Percentiles rank a stretch among this genome's conserved stretches.
Conservation (phyloP, 2,888 invertebrate genomes). For the Oligia fasciuncula region DNA sequence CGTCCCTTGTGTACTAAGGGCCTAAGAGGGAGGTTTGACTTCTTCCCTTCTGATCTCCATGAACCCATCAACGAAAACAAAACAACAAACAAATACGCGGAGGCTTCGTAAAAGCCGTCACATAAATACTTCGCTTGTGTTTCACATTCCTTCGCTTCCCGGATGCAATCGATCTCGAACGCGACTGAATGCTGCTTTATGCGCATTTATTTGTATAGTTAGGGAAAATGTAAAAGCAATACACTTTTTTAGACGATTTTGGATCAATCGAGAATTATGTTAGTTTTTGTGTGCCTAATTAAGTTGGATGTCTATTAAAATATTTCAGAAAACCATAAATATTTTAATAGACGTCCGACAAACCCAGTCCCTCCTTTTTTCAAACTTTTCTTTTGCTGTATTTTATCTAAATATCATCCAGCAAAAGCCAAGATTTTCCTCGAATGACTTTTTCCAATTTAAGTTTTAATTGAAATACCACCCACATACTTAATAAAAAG, state of each 20-base stretch:
- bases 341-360: not conserved
- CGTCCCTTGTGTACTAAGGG: constrained; percentile 38
- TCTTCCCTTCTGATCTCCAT: constrained; percentile 57
- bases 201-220: constrained; percentile 41
- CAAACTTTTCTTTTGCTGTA: not conserved
- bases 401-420: not conserved
- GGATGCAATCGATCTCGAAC: constrained; percentile 66
- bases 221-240: constrained; percentile 34
- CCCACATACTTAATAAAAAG: constrained; percentile 2
- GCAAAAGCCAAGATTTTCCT: constrained; percentile 1
- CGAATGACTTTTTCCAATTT: constrained; percentile 25
- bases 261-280: not conserved
- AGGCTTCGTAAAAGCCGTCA: constrained; percentile 58
- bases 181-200: constrained; percentile 56
- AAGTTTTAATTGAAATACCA: constrained; percentile 33
- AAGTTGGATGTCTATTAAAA: not conserved
- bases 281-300: not conserved
- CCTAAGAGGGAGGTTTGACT: constrained; percentile 29
- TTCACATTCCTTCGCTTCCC: constrained; percentile 63
- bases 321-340: not conserved
- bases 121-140: constrained; percentile 64
- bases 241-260: constrained; percentile 17
- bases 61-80: constrained; percentile 55
- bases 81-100: constrained; percentile 62
- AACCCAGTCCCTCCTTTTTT: not conserved